Percentiles rank a stretch among this genome's conserved stretches.
These are phyloP conservation scores for Panagrolaimus sp. DNA, from an alignment of 1,140 invertebrate genomes.

Conservation along the genomic window DNA sequence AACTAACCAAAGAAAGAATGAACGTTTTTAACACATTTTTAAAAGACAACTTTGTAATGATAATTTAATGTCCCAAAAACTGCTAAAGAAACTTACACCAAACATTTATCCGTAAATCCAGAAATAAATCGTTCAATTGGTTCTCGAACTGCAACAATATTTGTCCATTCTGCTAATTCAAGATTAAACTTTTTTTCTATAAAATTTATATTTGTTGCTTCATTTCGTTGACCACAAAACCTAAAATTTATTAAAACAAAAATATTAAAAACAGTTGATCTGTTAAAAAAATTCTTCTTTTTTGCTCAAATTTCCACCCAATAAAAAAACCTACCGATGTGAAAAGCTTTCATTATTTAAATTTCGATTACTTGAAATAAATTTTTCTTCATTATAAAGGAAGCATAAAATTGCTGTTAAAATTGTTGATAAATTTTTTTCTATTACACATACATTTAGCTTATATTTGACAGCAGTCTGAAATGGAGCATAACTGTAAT, in stretches of 20 bases:
- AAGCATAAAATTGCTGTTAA: conserved; percentile 28
- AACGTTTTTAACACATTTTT: too few relatives aligned
- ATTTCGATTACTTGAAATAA: conserved; percentile 17
- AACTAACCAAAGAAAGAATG: too few relatives aligned
- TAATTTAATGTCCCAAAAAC: too few relatives aligned
- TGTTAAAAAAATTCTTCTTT: background rate
- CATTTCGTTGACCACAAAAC: conserved; percentile 25
- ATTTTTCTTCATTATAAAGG: conserved; percentile 20
- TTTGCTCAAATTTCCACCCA: background rate
- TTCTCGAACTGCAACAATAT: conserved; percentile 21
- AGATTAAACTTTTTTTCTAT: conserved; percentile 13
- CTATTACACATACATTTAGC: conserved; percentile 25
- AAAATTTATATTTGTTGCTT: conserved; percentile 7
- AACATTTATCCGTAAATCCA: conserved; percentile 26
- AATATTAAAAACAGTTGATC: background rate
- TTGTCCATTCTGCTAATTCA: conserved; percentile 18
- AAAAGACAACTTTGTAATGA: too few relatives aligned
- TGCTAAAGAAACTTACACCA: too few relatives aligned
- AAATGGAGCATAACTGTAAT: background rate
- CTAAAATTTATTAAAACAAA: conserved; percentile 22
- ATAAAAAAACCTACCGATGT: background rate
- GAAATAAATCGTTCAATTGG: conserved; percentile 29
- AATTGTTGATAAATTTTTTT: conserved; percentile 29
- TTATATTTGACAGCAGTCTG: conserved; percentile 13
- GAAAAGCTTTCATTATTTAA: conserved; percentile 18